A percentile compares a stretch with the other conserved stretches of the same genome.
Conservation (phyloP, 2,888 invertebrate genomes). For the Limenitis arthemis region DNA sequence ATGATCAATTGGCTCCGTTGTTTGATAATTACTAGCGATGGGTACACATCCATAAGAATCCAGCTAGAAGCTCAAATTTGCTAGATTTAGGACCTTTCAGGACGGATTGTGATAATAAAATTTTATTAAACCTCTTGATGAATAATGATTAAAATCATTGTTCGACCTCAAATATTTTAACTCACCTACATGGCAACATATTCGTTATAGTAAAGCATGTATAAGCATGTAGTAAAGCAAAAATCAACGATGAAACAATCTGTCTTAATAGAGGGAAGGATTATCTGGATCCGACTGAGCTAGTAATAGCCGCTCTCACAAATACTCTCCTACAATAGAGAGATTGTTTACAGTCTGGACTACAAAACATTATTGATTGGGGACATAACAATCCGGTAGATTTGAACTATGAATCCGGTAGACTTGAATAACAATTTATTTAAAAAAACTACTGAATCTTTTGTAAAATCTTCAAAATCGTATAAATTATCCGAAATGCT, state of each 20-base stretch:
- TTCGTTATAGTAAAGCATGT: not conserved
- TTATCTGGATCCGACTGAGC: not conserved
- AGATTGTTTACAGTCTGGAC: not conserved
- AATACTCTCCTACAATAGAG: not conserved
- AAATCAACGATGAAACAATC: conserved; percentile 4
- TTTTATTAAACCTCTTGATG: not conserved
- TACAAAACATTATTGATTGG: conserved; percentile 2
- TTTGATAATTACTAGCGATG: too few species aligned
- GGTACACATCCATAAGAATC: too few species aligned
- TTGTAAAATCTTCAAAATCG: not conserved
- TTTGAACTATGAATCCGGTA: not conserved
- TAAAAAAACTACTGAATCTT: not conserved
- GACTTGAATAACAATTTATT: too few species aligned
- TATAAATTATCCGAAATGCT: not conserved
- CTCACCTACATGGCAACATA: not conserved
- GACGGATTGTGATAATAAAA: not conserved
- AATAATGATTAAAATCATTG: not conserved
- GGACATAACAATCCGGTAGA: not conserved
- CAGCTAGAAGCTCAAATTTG: too few species aligned
- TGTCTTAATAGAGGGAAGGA: not conserved
- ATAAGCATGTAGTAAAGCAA: not conserved
- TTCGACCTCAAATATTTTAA: not conserved
- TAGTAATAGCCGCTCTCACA: not conserved
- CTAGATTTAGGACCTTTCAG: too few species aligned
- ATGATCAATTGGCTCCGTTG: too few species aligned